Evolutionary conservation across 2,888 invertebrate genomes (phyloP), one percentile per base, ranked within the genome.

Genomic region (Apamea crenata): DNA sequence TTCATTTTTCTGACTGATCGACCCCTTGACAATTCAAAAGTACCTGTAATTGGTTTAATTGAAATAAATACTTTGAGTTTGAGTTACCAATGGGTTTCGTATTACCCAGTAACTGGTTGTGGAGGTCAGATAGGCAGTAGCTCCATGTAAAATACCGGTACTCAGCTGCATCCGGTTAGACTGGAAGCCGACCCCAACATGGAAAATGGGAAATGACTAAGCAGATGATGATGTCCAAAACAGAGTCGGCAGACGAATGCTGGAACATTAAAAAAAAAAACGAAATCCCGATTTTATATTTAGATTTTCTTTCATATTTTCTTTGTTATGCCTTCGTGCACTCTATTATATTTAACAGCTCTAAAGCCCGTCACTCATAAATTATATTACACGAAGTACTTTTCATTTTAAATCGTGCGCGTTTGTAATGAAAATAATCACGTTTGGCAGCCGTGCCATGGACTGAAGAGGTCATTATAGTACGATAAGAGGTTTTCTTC

Each of bases 371-470:
- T 65, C 53, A 5, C 25, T 70, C 66, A 47, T 82, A 82, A 82
- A 82, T 82, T 63, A 71, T 78, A 53, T 53, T 21, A 36, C 61
- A 77, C 72, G 63, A 82, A 70, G 74, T 61, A 74, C 50, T 66
- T 82, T 84, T 71, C 65, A 70, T 6, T 79, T 80, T 47, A 67
- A 66, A 74, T 80, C 80, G 74, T 80, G 85, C 65, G n/a, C 61
- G 70, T 56, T 66, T 44, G 29, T 65, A 59, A 66, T 74, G 59
- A 80, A 82, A 73, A 84, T 82, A 82, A 79, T 70, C 50, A 66
- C 53, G 84, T 80, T 78, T 78, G 70, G 59, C 59, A 69, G 69
- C 6, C 65, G 44, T 70, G 74, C 44, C 65, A 65, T 29, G 25
- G 47, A 47, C 21, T 71, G 40, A 66, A 70, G 70, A 80, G 66